Base-by-base conservation (phyloP, 2,888 invertebrate genomes). In the Aleiodes alternator region DNA sequence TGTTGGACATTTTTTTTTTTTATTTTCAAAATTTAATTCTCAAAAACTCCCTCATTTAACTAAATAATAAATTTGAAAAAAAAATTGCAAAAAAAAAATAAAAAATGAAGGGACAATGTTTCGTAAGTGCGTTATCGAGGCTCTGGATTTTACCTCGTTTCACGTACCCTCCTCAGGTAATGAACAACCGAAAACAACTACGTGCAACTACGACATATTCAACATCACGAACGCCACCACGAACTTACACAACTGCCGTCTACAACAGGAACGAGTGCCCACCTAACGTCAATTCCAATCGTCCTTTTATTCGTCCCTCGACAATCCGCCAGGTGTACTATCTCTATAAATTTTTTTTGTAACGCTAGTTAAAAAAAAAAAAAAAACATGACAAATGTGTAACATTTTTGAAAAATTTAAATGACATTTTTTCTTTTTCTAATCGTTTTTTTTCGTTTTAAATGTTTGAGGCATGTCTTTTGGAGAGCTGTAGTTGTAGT, bases 281-380 rank as follows among this genome's bases (percentile, higher is more conserved):
- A 61, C 69, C 61, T 69, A 71, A 76, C 83, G 81, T 53, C 51
- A 71, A 75, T 64, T 75, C 71, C 66, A 75, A 71, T 50, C 71
- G 68, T 66, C 82, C 82, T 80, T 78, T 81, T 80, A 79, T 81
- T 79, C 83, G 82, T 81, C 80, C 82, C 79, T 82, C 85, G 80
- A 82, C 82, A 72, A 83, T 85, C 78, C 86, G 86, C 82, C 84
- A 87, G 87, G 87, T 87, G 85, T 85, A 84, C 76, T 78, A 78
- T 80, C 80, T 23, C 11, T 75, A 23, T 23, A 23, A 23, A 14
- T 66, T 70, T 50, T n/a, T n/a, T n/a, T n/a, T n/a, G n/a, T 61
- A 9, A 11, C 61, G 70, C 51, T 59, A 38, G 38, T 7, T 3
- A 38, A 38, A 38, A 38, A 34, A 38, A 38, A 38, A 38, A 38